Conservation (phyloP, 2,888 invertebrate genomes). For the Hypercompe scribonia region DNA sequence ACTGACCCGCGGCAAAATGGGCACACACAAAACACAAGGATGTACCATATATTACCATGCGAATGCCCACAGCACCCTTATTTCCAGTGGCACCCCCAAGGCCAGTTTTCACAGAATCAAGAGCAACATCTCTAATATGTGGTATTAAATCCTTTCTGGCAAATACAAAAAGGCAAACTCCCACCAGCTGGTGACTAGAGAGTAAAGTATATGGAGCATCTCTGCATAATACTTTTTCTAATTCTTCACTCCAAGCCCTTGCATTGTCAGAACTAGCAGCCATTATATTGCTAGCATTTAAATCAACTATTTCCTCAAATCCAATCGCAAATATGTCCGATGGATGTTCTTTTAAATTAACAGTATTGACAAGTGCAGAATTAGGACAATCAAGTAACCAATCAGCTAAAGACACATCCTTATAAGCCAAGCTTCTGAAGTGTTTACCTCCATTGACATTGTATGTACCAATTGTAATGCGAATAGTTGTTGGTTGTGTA, state of each 20-base stretch:
- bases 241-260: slow-evolving; percentile 97
- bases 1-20: slow-evolving; percentile 99
- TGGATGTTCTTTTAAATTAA: slow-evolving; percentile 86
- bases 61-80: slow-evolving; percentile 97
- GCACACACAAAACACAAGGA: slow-evolving; percentile 99
- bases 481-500: slow-evolving; percentile 89
- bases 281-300: slow-evolving; percentile 99
- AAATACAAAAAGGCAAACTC: slow-evolving; percentile 98
- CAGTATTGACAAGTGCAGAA: slow-evolving; percentile 78
- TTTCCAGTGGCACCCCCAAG: slow-evolving; percentile 99
- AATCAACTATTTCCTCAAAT: slow-evolving; percentile 99
- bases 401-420: slow-evolving; percentile 94
- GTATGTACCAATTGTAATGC: slow-evolving; percentile 97
- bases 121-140: slow-evolving; percentile 96
- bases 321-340: slow-evolving; percentile 99
- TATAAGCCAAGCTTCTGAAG: slow-evolving; percentile 98
- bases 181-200: slow-evolving; percentile 98
- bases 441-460: slow-evolving; percentile 99
- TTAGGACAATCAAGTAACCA: slow-evolving; percentile 96
- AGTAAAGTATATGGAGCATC: slow-evolving; percentile 95
- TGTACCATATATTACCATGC: slow-evolving; percentile 96
- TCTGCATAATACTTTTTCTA: slow-evolving; percentile 96
- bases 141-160: slow-evolving; percentile 95
- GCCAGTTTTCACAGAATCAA: slow-evolving; percentile 99
- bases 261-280: slow-evolving; percentile 97